Evolutionary conservation across 2,113 vertebrate genomes (phyloP).

Genomic region (Cyprinus carpio): DNA sequence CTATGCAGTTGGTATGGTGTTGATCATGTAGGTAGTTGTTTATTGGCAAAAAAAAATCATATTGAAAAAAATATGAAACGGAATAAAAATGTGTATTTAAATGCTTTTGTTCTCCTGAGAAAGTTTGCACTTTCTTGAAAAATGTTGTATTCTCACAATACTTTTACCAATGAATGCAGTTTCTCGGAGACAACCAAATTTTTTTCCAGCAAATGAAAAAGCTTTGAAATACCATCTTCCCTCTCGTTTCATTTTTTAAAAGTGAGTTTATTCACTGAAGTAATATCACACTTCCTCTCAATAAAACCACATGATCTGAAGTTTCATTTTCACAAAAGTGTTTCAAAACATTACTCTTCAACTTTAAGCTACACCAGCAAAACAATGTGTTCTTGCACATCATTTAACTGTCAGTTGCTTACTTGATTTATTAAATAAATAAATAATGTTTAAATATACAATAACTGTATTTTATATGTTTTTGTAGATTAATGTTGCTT

Average conservation of each 20-base stretch:
- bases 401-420: not conserved
- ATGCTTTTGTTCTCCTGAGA: not conserved
- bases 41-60: not conserved
- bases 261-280: not conserved
- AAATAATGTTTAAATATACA: not conserved
- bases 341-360: not conserved
- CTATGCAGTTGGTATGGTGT: not conserved
- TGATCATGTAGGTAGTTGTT: not conserved
- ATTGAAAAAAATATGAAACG: not conserved
- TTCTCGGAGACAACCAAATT: not conserved
- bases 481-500: conserved; percentile 22
- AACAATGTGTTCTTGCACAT: not conserved
- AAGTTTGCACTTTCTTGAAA: not conserved
- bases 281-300: not conserved
- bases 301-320: not conserved
- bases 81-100: not conserved
- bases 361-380: not conserved
- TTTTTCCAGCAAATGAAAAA: not conserved
- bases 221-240: not conserved
- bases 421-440: not conserved
- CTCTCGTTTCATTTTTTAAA: not conserved
- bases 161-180: no score
- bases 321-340: not conserved
- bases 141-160: no score
- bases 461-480: not conserved